Evolutionary conservation across 1,140 invertebrate species (phyloP), one percentile per base, ranked within the genome.

Genomic region (Pantala flavescens): DNA sequence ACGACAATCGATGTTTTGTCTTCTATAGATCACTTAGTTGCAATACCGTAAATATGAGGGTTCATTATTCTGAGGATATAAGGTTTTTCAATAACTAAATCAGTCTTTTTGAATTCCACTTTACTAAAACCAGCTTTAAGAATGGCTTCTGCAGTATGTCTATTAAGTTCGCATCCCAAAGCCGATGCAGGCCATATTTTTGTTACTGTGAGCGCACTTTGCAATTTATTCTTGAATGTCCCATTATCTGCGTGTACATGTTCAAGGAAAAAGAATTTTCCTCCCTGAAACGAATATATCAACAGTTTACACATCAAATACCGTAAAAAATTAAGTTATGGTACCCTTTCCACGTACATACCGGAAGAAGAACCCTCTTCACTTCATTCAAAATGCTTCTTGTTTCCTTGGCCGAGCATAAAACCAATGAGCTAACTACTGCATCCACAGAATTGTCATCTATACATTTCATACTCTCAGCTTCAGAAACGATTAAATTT

Each of bases 331-430:
- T 36, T 36, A 36, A 36, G 9, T 36, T 36, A 36, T 36, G 28
- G 28, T 36, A 36, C 9, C 28, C 28, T 2, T 36, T 9, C 2
- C 9, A 5, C 28, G 9, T 36, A 78, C 77, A 77, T 77, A 82
- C 81, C 14, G 79, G 79, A 73, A 80, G 80, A 1, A 83, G 76
- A 7, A 83, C 81, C 11, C 82, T 73, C 12, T 75, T 75, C 23
- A 82, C 77, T 77, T 83, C 81, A 43, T 77, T 74, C 19, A 83
- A 43, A 11, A 79, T 77, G 43, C 73, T 73, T 28, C 71, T 24
- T 3, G 80, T 43, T 73, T 81, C 75, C 19, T 75, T 43, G 16
- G 82, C 81, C 71, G 76, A 77, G 73, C 82, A 83, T 0, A 82
- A 74, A 0, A 83, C 80, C 21, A 78, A 55, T 12, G 80, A 80